phyloP scores from a whole-genome alignment of 2,797 vertebrate species.

The Neosilurus mollespiculum region DNA sequence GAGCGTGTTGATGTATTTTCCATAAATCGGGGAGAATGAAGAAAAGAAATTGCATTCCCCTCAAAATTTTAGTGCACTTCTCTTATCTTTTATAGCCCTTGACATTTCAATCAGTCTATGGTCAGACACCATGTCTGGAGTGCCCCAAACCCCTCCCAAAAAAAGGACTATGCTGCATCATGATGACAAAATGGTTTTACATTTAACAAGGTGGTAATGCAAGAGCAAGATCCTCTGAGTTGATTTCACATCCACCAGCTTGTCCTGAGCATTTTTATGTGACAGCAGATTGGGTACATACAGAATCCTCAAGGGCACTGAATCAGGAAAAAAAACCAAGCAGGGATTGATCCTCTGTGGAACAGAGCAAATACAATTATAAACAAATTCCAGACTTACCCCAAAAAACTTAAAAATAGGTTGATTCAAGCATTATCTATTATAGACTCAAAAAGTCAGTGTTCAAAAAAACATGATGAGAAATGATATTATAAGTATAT shows the following conservation, averaged over 20 bases:
- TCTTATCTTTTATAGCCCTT: not conserved
- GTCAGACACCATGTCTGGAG: slow-evolving; percentile 10
- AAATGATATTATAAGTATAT: not conserved
- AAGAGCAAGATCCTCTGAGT: not conserved
- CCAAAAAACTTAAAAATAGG: slow-evolving; percentile 23
- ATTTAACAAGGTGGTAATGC: not conserved
- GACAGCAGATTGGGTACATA: not conserved
- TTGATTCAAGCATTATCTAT: slow-evolving; percentile 1
- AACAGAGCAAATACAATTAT: slow-evolving; percentile 20
- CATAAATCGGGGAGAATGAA: not conserved
- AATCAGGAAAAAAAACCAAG: slow-evolving; percentile 14
- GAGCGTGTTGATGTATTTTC: not conserved
- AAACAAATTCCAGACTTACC: slow-evolving; percentile 14
- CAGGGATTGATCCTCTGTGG: not conserved
- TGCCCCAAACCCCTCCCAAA: not conserved
- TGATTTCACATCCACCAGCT: not conserved
- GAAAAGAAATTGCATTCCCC: not conserved
- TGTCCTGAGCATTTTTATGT: not conserved
- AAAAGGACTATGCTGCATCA: slow-evolving; percentile 6
- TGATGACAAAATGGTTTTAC: slow-evolving; percentile 13
- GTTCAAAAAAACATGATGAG: not conserved
- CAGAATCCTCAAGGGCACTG: not conserved
- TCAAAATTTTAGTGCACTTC: not conserved
- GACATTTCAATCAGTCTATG: not conserved
- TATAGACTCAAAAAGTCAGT: not conserved